These are phyloP conservation scores for Condylostylus longicornis DNA, from an alignment of 1,140 invertebrate species.

Conservation along the genomic window DNA sequence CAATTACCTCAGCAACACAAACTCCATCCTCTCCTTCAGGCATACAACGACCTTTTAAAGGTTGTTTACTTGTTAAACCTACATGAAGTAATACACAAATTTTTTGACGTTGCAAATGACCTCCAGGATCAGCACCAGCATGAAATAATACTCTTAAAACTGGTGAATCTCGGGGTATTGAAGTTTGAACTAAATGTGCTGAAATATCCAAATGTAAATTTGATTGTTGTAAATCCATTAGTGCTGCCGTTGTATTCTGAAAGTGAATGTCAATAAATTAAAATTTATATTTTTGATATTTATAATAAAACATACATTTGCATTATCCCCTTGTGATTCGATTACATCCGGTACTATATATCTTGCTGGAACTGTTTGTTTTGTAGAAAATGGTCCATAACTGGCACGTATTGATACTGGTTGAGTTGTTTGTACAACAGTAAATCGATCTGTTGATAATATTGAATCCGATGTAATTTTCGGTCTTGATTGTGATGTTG, in stretches of 20 bases:
- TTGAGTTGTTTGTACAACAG: conserved; percentile 71
- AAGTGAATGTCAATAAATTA: background rate
- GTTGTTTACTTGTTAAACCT: conserved; percentile 38
- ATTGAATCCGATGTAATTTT: conserved; percentile 39
- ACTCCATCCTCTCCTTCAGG: conserved; percentile 79
- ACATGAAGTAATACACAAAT: conserved; percentile 64
- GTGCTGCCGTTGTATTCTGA: conserved; percentile 27
- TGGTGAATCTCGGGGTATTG: conserved; percentile 68
- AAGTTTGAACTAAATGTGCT: conserved; percentile 73
- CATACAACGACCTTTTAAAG: conserved; percentile 66
- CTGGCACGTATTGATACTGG: conserved; percentile 74
- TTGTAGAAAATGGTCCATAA: conserved; percentile 84
- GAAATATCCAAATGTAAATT: conserved; percentile 71
- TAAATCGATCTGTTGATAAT: conserved; percentile 65
- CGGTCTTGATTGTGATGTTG: conserved; percentile 20
- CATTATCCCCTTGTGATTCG: conserved; percentile 33
- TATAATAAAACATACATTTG: conserved; percentile 18
- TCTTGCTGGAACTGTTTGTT: conserved; percentile 81
- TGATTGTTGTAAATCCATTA: conserved; percentile 47
- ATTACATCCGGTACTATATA: conserved; percentile 68
- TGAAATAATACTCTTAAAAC: conserved; percentile 80
- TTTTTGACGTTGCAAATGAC: conserved; percentile 33
- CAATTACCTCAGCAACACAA: conserved; percentile 54
- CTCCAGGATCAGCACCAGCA: conserved; percentile 60
- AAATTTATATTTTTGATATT: background rate